Percentiles rank a stretch among this genome's conserved stretches.
Conservation (phyloP, 2,888 invertebrate genomes). For the Ochropleura plecta region DNA sequence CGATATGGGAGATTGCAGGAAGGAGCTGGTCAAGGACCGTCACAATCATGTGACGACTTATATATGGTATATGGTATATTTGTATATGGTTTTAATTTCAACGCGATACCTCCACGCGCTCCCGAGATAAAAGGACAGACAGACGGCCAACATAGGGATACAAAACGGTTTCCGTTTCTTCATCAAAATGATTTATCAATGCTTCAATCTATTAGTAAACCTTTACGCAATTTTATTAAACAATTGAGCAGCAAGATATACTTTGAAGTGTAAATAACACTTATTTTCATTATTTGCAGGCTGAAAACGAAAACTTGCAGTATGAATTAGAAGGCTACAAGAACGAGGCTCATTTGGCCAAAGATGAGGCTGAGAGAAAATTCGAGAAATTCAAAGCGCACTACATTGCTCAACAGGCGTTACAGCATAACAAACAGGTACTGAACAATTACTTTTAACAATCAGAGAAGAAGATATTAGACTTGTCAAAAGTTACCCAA, state of each 20-base stretch:
- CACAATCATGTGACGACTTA: too few relatives aligned
- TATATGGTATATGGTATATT: too few relatives aligned
- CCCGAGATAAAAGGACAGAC: too few relatives aligned
- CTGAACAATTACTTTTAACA: background rate
- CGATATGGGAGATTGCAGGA: too few relatives aligned
- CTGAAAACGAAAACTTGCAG: constrained; percentile 96
- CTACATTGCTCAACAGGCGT: constrained; percentile 91
- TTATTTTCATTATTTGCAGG: constrained; percentile 79
- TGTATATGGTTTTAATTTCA: too few relatives aligned
- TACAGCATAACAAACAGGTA: constrained; percentile 75
- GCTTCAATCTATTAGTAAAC: background rate
- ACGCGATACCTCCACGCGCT: too few relatives aligned
- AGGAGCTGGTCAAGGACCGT: too few relatives aligned
- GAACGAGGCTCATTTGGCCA: constrained; percentile 96
- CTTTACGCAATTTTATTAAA: background rate
- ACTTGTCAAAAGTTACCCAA: background rate
- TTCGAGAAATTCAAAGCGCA: constrained; percentile 95
- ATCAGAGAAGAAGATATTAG: background rate
- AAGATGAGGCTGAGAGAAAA: constrained; percentile 94
- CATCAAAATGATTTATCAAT: too few relatives aligned
- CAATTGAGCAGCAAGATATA: background rate
- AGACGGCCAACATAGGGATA: too few relatives aligned
- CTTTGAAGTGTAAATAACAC: constrained; percentile 9
- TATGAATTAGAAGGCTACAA: constrained; percentile 97
- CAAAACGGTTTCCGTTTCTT: too few relatives aligned